Evolutionary conservation across 2,113 vertebrate genomes (phyloP).

Genomic region (Odontesthes bonariensis): DNA sequence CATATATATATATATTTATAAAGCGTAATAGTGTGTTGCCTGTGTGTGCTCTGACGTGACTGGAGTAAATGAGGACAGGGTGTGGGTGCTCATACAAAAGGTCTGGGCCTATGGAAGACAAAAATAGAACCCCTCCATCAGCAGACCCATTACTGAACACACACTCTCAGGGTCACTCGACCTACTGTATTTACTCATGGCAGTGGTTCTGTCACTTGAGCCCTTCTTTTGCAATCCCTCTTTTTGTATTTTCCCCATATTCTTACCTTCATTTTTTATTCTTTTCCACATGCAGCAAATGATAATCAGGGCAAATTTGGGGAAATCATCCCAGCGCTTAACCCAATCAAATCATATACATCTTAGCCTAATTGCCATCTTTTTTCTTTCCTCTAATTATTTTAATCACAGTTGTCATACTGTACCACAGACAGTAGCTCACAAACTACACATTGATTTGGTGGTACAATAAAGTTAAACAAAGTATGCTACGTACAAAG

Average conservation of each 20-base stretch:
- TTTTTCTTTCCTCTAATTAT: slow-evolving; percentile 4
- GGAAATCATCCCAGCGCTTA: not conserved
- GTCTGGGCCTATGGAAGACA: slow-evolving; percentile 25
- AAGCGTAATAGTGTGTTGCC: not conserved
- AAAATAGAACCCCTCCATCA: slow-evolving; percentile 55
- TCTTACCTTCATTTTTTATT: not conserved
- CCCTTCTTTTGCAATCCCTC: not conserved
- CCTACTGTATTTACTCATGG: slow-evolving; percentile 34
- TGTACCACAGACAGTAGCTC: slow-evolving; percentile 8
- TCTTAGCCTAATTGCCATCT: too few relatives aligned
- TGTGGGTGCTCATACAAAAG: slow-evolving; percentile 33
- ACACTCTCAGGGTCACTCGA: slow-evolving; percentile 39
- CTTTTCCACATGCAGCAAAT: not conserved
- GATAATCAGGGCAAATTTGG: not conserved
- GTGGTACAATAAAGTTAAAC: not conserved
- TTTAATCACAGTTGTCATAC: slow-evolving; percentile 12
- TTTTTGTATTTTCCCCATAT: not conserved
- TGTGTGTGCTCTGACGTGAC: slow-evolving; percentile 24
- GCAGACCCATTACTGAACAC: slow-evolving; percentile 45
- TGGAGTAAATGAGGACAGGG: slow-evolving; percentile 30
- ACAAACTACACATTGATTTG: slow-evolving; percentile 28
- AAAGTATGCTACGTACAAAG: not conserved
- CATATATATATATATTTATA: too few relatives aligned
- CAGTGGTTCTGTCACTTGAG: slow-evolving; percentile 12
- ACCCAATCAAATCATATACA: not conserved